A percentile compares a stretch with the other conserved stretches of the same genome.
These are phyloP conservation scores for Gadopsis marmoratus DNA, from an alignment of 2,797 vertebrate genomes.

Conservation along the genomic window DNA sequence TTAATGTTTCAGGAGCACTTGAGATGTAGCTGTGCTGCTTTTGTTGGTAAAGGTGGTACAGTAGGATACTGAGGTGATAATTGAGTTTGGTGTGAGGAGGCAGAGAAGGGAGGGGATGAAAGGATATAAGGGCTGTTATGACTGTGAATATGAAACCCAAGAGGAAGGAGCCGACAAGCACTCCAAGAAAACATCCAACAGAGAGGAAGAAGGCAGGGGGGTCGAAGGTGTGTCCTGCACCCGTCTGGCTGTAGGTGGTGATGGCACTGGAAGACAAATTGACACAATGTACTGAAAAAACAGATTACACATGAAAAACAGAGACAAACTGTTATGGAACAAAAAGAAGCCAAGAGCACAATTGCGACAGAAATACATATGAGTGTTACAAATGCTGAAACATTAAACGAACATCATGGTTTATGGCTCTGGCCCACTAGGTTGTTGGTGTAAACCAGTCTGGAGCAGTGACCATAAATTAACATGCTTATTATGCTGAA, in stretches of 20 bases:
- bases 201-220: constrained; percentile 85
- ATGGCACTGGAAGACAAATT: constrained; percentile 84
- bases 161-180: constrained; percentile 88
- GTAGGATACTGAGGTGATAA: constrained; percentile 76
- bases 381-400: constrained; percentile 28
- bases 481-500: constrained; percentile 59
- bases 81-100: constrained; percentile 66
- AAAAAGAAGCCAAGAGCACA: background rate
- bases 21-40: constrained; percentile 47
- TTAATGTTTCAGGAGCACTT: constrained; percentile 62
- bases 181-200: constrained; percentile 87
- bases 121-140: constrained; percentile 92
- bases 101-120: constrained; percentile 61
- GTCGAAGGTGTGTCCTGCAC: constrained; percentile 84
- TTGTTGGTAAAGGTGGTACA: constrained; percentile 70
- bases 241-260: constrained; percentile 85
- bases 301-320: background rate
- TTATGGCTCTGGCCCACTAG: constrained; percentile 38
- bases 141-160: constrained; percentile 88
- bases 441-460: constrained; percentile 42
- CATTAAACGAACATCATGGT: constrained; percentile 37
- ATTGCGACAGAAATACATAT: constrained; percentile 31
- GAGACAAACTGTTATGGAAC: background rate
- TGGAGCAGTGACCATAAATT: constrained; percentile 52
- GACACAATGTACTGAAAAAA: constrained; percentile 6